phyloP scores from a whole-genome alignment of 2,888 invertebrate genomes.

The Eudemis profundana region DNA sequence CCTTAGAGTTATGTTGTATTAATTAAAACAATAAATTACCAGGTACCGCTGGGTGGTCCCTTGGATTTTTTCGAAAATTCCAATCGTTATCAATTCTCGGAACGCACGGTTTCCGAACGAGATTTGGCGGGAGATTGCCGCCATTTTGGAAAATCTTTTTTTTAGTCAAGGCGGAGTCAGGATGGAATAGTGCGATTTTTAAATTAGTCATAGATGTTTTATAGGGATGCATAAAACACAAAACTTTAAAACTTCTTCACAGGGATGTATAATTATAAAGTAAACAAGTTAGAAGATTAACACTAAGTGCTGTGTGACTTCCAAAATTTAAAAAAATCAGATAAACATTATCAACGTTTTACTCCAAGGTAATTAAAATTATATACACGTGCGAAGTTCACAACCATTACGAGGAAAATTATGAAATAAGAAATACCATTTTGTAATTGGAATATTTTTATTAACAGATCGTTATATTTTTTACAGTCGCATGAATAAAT shows the following conservation, averaged over 20 bases:
- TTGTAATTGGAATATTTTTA: constrained; percentile 76
- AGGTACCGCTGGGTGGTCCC: constrained; percentile 24
- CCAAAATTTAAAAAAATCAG: too few relatives aligned
- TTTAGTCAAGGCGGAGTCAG: not conserved
- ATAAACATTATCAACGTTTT: too few relatives aligned
- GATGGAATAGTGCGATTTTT: not conserved
- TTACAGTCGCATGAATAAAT: constrained; percentile 61
- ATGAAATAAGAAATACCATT: constrained; percentile 45
- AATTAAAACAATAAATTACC: constrained; percentile 80
- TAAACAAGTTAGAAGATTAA: too few relatives aligned
- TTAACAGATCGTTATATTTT: constrained; percentile 78
- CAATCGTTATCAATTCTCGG: constrained; percentile 55
- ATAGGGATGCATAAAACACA: too few relatives aligned
- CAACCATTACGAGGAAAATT: not conserved
- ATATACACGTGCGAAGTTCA: too few relatives aligned
- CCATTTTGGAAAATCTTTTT: constrained; percentile 35
- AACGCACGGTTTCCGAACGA: constrained; percentile 64
- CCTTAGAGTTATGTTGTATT: constrained; percentile 76
- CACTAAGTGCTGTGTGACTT: too few relatives aligned
- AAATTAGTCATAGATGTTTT: not conserved
- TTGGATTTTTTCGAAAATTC: constrained; percentile 20
- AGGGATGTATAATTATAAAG: too few relatives aligned
- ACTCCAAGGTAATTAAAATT: too few relatives aligned
- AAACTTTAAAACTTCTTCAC: too few relatives aligned
- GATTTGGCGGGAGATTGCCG: constrained; percentile 32